A percentile compares a stretch with the other conserved stretches of the same genome.
phyloP scores from a whole-genome alignment of 2,113 vertebrate genomes.

The Mormoops blainvillei region DNA sequence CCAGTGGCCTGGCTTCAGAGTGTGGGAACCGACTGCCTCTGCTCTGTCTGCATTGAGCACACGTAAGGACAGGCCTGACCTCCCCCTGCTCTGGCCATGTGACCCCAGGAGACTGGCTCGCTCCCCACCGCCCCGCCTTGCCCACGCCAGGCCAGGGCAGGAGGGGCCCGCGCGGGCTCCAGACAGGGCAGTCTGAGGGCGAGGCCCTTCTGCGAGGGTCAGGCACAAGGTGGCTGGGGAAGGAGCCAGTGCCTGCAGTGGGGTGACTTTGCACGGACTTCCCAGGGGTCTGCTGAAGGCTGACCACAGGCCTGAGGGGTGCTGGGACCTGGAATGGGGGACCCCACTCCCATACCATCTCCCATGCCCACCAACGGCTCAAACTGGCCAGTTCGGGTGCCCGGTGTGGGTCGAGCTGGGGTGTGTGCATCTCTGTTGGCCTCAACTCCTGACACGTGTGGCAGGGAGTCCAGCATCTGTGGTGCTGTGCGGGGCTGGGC shows the following conservation, averaged over 20 bases:
- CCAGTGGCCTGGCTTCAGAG: background rate
- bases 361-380: no score
- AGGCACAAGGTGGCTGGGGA: accelerated
- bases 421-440: background rate
- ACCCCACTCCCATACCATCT: background rate
- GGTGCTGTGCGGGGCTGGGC: background rate
- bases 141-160: background rate
- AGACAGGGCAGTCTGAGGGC: background rate
- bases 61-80: background rate
- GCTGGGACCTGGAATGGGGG: background rate
- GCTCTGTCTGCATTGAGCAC: background rate
- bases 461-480: background rate
- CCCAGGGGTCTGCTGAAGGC: background rate
- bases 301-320: background rate
- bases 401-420: background rate
- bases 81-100: background rate
- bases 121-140: no score
- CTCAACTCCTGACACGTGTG: background rate
- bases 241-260: background rate
- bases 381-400: background rate
- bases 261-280: background rate
- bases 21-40: accelerated
- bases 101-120: background rate
- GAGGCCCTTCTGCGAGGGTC: background rate
- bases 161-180: background rate